Conservation (phyloP, 2,113 vertebrate species). For the Sarotherodon lohbergeri region DNA sequence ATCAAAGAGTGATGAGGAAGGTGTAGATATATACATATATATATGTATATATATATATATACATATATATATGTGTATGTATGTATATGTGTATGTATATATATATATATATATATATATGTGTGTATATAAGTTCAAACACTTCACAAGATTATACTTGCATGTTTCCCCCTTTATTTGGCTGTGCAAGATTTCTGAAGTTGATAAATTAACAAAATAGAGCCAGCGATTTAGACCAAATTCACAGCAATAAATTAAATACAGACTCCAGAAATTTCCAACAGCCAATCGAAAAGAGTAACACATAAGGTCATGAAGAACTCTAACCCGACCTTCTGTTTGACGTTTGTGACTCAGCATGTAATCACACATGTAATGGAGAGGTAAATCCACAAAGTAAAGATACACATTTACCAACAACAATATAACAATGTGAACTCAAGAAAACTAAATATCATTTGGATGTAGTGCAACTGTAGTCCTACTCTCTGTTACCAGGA, state of each 20-base stretch:
- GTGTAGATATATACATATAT: not conserved
- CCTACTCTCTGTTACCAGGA: not conserved
- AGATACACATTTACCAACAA: not conserved
- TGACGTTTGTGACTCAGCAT: not conserved
- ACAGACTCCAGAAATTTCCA: not conserved
- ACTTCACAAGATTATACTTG: not conserved
- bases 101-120: too few species aligned
- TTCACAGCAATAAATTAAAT: not conserved
- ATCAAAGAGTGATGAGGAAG: not conserved
- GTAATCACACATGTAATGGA: not conserved
- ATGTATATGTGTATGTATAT: too few species aligned
- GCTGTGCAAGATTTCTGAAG: not conserved
- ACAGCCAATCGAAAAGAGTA: not conserved
- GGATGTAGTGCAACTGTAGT: not conserved
- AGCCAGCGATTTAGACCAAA: not conserved
- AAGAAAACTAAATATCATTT: not conserved
- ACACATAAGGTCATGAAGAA: not conserved
- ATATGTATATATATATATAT: too few species aligned
- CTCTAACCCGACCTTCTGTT: not conserved
- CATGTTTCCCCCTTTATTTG: not conserved
- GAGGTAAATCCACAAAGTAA: not conserved
- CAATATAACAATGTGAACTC: not conserved
- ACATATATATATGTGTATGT: rapidly evolving
- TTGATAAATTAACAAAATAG: not conserved
- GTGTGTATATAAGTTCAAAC: not conserved